Percentiles rank a stretch among this genome's conserved stretches.
phyloP scores from a whole-genome alignment of 2,888 invertebrate species.

The Urechis unicinctus region DNA sequence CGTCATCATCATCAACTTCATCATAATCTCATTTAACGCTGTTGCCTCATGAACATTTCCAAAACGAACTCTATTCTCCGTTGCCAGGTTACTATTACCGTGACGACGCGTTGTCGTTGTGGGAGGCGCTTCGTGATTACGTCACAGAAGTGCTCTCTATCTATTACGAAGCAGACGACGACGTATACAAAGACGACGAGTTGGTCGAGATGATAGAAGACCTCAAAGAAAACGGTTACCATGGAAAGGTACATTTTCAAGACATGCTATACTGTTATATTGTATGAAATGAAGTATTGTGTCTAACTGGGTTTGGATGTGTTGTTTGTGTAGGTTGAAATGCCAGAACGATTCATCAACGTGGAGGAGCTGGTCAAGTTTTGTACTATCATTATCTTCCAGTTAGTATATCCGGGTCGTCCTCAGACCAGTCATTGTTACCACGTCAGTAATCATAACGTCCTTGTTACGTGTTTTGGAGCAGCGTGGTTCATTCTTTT shows the following conservation, averaged over 20 bases:
- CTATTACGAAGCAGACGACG: constrained; percentile 13
- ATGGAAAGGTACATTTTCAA: background rate
- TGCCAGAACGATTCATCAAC: background rate
- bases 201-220: constrained; percentile 10
- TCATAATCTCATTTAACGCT: background rate
- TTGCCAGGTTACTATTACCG: constrained; percentile 11
- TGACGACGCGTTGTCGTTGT: constrained; percentile 13
- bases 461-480: no score
- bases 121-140: constrained; percentile 10
- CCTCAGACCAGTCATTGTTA: no score
- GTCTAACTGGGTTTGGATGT: no score
- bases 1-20: no score
- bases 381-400: constrained; percentile 13
- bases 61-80: no score
- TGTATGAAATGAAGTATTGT: no score
- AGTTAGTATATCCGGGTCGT: no score
- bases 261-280: no score
- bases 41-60: no score
- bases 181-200: constrained; percentile 14
- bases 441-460: no score
- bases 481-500: no score
- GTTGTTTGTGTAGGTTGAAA: no score
- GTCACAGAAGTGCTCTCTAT: constrained; percentile 10
- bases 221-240: constrained; percentile 12
- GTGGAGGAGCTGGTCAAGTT: constrained; percentile 9